Evolutionary conservation across 2,888 invertebrate species (phyloP).

Genomic region (Hoplodrina blanda): DNA sequence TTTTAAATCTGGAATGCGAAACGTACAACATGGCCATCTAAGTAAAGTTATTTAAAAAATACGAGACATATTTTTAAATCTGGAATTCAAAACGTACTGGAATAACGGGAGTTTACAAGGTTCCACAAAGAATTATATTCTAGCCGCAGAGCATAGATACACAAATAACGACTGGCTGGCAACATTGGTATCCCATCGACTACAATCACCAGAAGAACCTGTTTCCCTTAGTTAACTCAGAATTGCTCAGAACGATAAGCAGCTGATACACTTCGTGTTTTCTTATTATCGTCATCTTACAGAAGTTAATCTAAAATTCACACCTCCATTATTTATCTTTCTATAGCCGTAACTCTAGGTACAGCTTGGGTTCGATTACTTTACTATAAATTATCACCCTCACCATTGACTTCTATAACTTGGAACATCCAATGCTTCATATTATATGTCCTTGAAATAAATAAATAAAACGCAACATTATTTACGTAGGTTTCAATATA

Average conservation of each 20-base stretch:
- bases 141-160: conserved; percentile 37
- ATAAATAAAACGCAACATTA: conserved; percentile 43
- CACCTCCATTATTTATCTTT: conserved; percentile 45
- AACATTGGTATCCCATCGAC: conserved; percentile 37
- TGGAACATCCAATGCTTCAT: conserved; percentile 21
- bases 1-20: not conserved
- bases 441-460: conserved; percentile 33
- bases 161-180: conserved; percentile 50
- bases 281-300: conserved; percentile 42
- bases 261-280: conserved; percentile 48
- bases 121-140: conserved; percentile 40
- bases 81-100: not conserved
- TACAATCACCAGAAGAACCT: conserved; percentile 58
- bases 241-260: conserved; percentile 52
- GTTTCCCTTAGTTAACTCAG: conserved; percentile 56
- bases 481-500: conserved; percentile 45
- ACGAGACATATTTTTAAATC: not conserved
- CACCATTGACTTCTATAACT: conserved; percentile 34
- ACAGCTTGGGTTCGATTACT: conserved; percentile 38
- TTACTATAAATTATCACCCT: conserved; percentile 47
- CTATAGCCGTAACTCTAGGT: conserved; percentile 30
- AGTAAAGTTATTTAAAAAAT: too few species aligned
- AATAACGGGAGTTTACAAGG: conserved; percentile 34
- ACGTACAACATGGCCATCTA: not conserved
- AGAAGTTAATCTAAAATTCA: conserved; percentile 52